Evolutionary conservation across 2,888 invertebrate genomes (phyloP).

Genomic region (Athalia circularis): DNA sequence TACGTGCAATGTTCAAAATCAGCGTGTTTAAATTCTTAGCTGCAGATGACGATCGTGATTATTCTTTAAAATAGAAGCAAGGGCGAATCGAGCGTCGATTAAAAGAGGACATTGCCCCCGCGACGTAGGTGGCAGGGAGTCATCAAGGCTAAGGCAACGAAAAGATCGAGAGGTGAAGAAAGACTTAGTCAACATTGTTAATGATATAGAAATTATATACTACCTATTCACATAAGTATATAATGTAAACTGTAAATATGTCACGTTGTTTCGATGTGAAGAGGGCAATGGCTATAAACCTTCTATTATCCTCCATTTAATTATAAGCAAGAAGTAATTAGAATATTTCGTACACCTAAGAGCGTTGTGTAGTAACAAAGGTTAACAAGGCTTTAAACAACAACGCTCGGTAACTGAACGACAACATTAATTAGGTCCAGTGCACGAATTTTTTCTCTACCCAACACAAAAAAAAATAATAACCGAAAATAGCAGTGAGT

Average conservation of each 20-base stretch:
- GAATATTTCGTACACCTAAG: neutral
- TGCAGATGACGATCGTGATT: neutral
- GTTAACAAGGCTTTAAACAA: neutral
- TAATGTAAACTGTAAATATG: neutral
- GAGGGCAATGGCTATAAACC: constrained; percentile 18
- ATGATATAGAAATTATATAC: neutral
- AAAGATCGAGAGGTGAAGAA: neutral
- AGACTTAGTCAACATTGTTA: neutral
- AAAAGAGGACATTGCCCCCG: constrained; percentile 13
- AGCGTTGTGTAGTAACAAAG: neutral
- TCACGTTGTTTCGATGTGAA: constrained; percentile 20
- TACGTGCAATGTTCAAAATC: no score
- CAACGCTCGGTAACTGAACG: neutral
- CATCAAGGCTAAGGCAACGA: neutral
- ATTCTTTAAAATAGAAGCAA: no score
- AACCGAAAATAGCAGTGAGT: neutral
- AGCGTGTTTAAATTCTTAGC: neutral
- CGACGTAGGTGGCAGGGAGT: constrained; percentile 20
- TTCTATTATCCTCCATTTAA: neutral
- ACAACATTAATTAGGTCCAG: no score
- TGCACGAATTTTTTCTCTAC: neutral
- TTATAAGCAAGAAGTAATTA: neutral
- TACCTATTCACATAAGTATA: neutral
- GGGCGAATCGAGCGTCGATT: neutral
- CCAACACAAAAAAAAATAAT: neutral